These are phyloP conservation scores for Eupithecia vulgata DNA, from an alignment of 2,888 invertebrate genomes.

Conservation along the genomic window DNA sequence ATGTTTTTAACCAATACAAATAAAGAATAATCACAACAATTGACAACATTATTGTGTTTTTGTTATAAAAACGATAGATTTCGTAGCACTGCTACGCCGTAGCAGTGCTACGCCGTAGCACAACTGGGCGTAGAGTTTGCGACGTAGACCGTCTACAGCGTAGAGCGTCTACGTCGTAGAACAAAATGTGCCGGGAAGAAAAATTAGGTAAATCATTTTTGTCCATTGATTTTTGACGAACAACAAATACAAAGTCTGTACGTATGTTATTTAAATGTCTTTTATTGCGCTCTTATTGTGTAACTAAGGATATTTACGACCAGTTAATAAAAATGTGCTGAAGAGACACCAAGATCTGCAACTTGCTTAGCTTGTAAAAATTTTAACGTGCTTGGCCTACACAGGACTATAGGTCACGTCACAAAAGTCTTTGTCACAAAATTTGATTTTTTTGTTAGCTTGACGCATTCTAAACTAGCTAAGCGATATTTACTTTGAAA, in stretches of 20 bases:
- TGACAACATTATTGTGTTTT: too few species aligned
- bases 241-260: background rate
- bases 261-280: too few species aligned
- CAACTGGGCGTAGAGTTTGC: background rate
- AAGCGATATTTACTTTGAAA: background rate
- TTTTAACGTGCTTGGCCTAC: too few species aligned
- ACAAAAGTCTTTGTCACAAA: too few species aligned
- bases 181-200: background rate
- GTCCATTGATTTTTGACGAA: background rate
- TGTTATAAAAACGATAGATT: background rate
- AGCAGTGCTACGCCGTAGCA: background rate
- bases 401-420: too few species aligned
- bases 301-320: background rate
- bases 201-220: background rate
- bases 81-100: background rate
- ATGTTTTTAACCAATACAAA: too few species aligned
- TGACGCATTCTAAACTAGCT: background rate
- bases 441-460: too few species aligned
- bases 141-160: background rate
- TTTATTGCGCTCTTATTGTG: background rate
- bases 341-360: background rate
- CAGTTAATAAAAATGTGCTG: background rate
- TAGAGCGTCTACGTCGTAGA: background rate
- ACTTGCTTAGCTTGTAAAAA: too few species aligned
- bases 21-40: too few species aligned